Evolutionary conservation across 2,888 invertebrate genomes (phyloP).

Genomic region (Acanthacorydalis orientalis): DNA sequence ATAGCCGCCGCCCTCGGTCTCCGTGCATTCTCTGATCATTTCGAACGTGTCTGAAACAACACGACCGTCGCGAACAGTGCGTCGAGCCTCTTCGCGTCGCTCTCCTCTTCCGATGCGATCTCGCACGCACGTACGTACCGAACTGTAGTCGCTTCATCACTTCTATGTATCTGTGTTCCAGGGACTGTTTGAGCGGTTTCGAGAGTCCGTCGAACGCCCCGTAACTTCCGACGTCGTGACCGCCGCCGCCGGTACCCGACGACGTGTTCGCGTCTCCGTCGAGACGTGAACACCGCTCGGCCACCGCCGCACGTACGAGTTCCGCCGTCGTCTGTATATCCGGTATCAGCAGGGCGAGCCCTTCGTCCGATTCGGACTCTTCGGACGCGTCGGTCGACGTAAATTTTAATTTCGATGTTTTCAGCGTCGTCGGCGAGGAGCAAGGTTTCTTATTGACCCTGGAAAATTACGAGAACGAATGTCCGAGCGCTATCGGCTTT

Average conservation of each 20-base stretch:
- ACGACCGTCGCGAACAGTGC: too few species aligned
- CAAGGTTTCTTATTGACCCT: too few species aligned
- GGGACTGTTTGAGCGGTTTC: constrained; percentile 32
- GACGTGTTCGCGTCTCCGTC: background rate
- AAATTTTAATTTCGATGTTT: constrained; percentile 11
- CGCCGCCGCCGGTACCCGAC: background rate
- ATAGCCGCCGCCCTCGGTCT: constrained; percentile 49
- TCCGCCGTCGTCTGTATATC: constrained; percentile 67
- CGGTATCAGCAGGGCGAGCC: constrained; percentile 72
- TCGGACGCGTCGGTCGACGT: background rate
- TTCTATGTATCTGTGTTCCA: constrained; percentile 65
- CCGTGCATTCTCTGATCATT: constrained; percentile 68
- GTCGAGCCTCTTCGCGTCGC: too few species aligned
- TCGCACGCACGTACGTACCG: constrained; percentile 42
- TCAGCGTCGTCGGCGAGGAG: constrained; percentile 6
- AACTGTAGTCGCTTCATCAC: constrained; percentile 83
- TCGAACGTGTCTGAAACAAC: constrained; percentile 74
- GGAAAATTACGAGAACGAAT: too few species aligned
- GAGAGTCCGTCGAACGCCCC: constrained; percentile 24
- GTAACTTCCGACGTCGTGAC: constrained; percentile 10
- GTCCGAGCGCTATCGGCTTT: too few species aligned
- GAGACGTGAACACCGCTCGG: constrained; percentile 4
- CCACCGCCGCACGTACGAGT: constrained; percentile 31
- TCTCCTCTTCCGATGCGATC: too few species aligned
- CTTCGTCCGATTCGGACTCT: constrained; percentile 64